These are phyloP conservation scores for Pherbina coryleti DNA, from an alignment of 2,888 invertebrate genomes.

Conservation along the genomic window DNA sequence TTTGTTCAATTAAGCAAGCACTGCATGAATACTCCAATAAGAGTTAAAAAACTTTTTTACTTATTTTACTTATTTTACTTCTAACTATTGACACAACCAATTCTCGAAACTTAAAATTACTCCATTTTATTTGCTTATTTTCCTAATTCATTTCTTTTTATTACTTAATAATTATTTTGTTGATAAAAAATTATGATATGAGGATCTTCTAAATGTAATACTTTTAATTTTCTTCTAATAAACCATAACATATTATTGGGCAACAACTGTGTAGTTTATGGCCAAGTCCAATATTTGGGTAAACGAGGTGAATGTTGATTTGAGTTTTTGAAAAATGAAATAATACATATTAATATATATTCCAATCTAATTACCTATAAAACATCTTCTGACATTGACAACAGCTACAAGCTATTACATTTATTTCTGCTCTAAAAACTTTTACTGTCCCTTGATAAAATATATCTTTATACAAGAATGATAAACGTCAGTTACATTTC, in stretches of 20 bases:
- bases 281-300: constrained; percentile 70
- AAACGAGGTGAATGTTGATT: constrained; percentile 67
- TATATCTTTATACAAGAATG: neutral
- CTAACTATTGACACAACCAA: too few relatives aligned
- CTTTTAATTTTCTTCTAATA: constrained; percentile 51
- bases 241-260: constrained; percentile 54
- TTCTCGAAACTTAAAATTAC: too few relatives aligned
- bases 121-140: neutral
- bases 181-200: constrained; percentile 26
- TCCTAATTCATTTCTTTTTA: neutral
- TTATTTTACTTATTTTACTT: too few relatives aligned
- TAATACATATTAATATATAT: constrained; percentile 31
- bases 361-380: neutral
- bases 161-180: neutral
- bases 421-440: neutral
- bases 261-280: constrained; percentile 66
- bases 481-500: neutral
- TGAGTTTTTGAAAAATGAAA: constrained; percentile 24
- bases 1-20: too few relatives aligned
- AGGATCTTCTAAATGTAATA: constrained; percentile 44
- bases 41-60: too few relatives aligned
- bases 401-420: neutral
- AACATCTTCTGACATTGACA: constrained; percentile 4
- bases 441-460: too few relatives aligned
- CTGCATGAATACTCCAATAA: too few relatives aligned